phyloP scores from a whole-genome alignment of 2,888 invertebrate genomes.

The Camponotus fellah region DNA sequence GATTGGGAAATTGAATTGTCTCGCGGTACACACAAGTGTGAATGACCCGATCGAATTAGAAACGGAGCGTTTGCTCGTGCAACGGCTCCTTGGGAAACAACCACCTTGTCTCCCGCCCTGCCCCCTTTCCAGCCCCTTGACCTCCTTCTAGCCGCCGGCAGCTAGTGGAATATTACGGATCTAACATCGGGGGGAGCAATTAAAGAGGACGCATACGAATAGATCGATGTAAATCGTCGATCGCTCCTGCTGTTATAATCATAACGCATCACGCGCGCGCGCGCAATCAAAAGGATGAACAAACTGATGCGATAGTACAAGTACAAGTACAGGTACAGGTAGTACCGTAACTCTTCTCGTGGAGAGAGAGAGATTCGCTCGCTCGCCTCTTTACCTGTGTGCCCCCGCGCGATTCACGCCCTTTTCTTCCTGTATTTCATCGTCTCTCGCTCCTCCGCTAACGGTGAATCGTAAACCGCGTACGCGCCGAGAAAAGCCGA shows the following conservation, averaged over 20 bases:
- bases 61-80: constrained; percentile 5
- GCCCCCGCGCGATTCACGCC: constrained; percentile 71
- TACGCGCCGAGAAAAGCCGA: not conserved
- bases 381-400: constrained; percentile 72
- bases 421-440: constrained; percentile 66
- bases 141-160: not conserved
- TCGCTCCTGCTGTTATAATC: not conserved
- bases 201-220: not conserved
- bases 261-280: not conserved
- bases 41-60: constrained; percentile 39
- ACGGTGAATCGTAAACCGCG: constrained; percentile 71
- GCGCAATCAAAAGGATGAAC: constrained; percentile 37
- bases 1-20: not conserved
- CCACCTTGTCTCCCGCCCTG: constrained; percentile 1
- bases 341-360: constrained; percentile 72
- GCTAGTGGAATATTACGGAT: not conserved
- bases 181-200: constrained; percentile 53
- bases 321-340: constrained; percentile 41
- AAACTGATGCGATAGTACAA: constrained; percentile 50
- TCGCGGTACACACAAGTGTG: constrained; percentile 36
- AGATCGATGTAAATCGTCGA: not conserved
- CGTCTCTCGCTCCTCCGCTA: constrained; percentile 55
- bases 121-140: not conserved
- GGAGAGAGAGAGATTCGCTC: constrained; percentile 62
- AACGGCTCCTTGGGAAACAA: constrained; percentile 1